Evolutionary conservation across 2,113 vertebrate species (phyloP), one percentile per base, ranked within the genome.

Genomic region (Alexandromys fortis): DNA sequence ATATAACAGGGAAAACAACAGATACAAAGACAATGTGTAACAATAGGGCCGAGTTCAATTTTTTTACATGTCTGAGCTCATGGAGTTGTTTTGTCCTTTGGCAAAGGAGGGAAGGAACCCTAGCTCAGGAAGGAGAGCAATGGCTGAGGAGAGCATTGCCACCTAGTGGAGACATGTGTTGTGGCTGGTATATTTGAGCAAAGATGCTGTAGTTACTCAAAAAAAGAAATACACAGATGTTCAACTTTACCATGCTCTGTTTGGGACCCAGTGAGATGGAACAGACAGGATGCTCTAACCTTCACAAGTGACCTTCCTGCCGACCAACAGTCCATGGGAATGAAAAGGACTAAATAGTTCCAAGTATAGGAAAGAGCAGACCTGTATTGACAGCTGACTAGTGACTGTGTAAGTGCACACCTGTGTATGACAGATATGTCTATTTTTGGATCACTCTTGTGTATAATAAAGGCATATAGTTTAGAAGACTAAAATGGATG

Each of bases 401-500:
- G 24, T 58, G 4, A n/a, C n/a, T 5, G 19, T 89, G 17, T 52
- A 45, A 3, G 7, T 8, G 30, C 33, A 22, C 19, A 19, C 1
- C 1, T 49, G 3, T 38, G 42, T 38, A n/a, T 14, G 13, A 26
- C 11, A 47, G 19, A 47, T 10, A n/a, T 14, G 45, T n/a, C 5
- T 22, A 21, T 33, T 22, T 89, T 21, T 89, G 97, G 58, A 67
- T 42, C 13, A n/a, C 17, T 16, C 67, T 68, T 24, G 6, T 58
- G 75, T 11, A 8, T 58, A 12, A 6, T 52, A 77, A 68, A 86
- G 16, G 28, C 1, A 68, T 17, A 78, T 0, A 21, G 35, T 26
- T 97, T 61, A 67, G 49, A 92, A 52, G 28, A 52, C 13, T 65
- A 77, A 92, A 73, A 49, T 77, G 13, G 72, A 21, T 78, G 22